Conservation (phyloP, 2,888 invertebrate genomes). For the Caenorhabditis macrosperma region DNA sequence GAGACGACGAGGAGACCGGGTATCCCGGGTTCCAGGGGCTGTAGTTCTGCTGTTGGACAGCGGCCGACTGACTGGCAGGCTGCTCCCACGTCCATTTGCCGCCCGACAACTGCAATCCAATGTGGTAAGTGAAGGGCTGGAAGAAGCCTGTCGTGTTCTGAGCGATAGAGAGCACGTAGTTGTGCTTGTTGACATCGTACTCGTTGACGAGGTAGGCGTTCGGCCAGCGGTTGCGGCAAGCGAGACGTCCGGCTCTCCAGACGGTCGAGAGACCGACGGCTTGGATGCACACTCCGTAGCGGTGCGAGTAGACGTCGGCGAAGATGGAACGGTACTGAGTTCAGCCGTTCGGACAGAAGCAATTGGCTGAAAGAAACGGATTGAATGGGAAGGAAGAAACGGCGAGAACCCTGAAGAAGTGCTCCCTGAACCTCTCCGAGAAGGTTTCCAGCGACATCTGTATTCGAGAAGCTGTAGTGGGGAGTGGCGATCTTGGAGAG, state of each 20-base stretch:
- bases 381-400: too few species aligned
- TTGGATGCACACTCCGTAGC: slow-evolving; percentile 50
- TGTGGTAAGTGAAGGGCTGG: slow-evolving; percentile 40
- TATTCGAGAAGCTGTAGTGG: slow-evolving; percentile 32
- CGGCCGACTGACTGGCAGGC: too few species aligned
- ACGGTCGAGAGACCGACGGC: slow-evolving; percentile 13
- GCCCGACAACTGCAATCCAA: slow-evolving; percentile 18
- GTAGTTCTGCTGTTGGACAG: slow-evolving; percentile 1
- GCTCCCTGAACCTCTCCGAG: slow-evolving; percentile 56
- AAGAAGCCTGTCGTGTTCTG: slow-evolving; percentile 26
- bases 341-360: slow-evolving; percentile 57
- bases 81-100: slow-evolving; percentile 44
- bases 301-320: slow-evolving; percentile 16
- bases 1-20: neutral
- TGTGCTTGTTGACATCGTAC: slow-evolving; percentile 39
- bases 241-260: slow-evolving; percentile 49
- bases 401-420: slow-evolving; percentile 54
- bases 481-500: slow-evolving; percentile 41
- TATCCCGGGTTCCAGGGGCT: slow-evolving; percentile 28
- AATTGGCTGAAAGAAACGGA: slow-evolving; percentile 41
- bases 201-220: slow-evolving; percentile 37
- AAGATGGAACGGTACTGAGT: slow-evolving; percentile 31
- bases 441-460: slow-evolving; percentile 31
- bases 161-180: slow-evolving; percentile 13
- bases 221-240: slow-evolving; percentile 31